phyloP scores from a whole-genome alignment of 1,140 invertebrate species.

The Archivesica marissinica region DNA sequence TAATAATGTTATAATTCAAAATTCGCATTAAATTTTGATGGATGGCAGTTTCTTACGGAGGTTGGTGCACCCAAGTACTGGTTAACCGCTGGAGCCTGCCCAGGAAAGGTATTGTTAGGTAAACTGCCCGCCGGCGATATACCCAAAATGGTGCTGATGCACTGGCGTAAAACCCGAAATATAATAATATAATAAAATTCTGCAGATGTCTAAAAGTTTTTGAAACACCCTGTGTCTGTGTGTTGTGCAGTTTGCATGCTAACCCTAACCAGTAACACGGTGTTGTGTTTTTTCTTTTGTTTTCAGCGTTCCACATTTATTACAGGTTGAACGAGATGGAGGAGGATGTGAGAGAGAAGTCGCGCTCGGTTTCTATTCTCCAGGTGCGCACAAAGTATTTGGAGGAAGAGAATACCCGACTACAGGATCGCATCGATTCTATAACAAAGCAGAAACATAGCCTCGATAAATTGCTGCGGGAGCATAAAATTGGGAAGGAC shows the following conservation, averaged over 20 bases:
- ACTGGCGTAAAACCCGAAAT: no score
- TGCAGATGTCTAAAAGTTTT: no score
- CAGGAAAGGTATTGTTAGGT: no score
- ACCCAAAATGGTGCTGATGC: no score
- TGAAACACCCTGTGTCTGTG: no score
- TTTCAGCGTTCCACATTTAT: constrained; percentile 64
- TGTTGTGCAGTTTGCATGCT: constrained; percentile 43
- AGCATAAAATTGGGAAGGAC: constrained; percentile 73
- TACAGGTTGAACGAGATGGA: constrained; percentile 79
- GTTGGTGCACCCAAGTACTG: no score
- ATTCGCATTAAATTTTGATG: no score
- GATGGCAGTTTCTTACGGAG: no score
- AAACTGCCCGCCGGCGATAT: no score
- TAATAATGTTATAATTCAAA: no score
- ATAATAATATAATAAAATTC: no score
- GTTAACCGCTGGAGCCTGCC: no score
- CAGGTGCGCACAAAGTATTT: constrained; percentile 76
- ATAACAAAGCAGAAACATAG: constrained; percentile 75
- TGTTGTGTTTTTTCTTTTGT: constrained; percentile 52
- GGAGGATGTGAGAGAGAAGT: constrained; percentile 74
- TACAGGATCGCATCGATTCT: constrained; percentile 76
- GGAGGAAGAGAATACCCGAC: constrained; percentile 80
- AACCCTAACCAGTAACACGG: constrained; percentile 51
- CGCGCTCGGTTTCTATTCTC: constrained; percentile 73
- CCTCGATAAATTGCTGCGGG: constrained; percentile 76